Evolutionary conservation across 2,888 invertebrate species (phyloP), one percentile per base, ranked within the genome.

Genomic region (Dichetophora obliterata): DNA sequence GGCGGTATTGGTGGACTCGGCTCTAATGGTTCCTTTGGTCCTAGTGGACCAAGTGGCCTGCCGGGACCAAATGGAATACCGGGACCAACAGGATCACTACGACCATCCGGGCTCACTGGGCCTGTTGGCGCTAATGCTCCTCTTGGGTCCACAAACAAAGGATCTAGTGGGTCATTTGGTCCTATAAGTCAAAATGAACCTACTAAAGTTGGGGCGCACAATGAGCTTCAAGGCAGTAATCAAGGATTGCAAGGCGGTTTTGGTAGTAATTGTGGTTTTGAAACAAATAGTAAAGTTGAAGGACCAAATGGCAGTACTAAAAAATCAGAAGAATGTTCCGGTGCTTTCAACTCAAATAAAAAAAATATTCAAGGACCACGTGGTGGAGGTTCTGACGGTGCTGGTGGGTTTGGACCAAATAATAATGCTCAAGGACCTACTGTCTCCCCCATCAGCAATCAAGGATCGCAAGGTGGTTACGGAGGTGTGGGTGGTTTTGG

Each of bases 81-180:
- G 11, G 79, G 82, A 27, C 82, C 81, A 19, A 81, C 81, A 3
- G 78, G 80, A 0, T 19, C 37, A 22, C 50, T 52, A 8, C 73
- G 48, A 78, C 91, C 91, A 0, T 89, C 89, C 88, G 88, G 83
- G 0, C 80, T 79, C 0, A 48, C 37, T 11, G 83, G 84, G 0
- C 83, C 82, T 0, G 63, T 75, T 3, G 85, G 85, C 50, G 88
- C 89, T 52, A 86, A 85, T 0, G 91, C 77, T 89, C 91, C 37
- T 88, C 88, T 89, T 37, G 37, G 37, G 8, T 9, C 37, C 8
- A 37, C 37, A 4, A 37, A 9, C 8, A 5, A 4, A 37, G 37
- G 37, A 8, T 9, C 37, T 37, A 9, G 37, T 89, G 91, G 61
- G 89, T 90, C 11, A 89, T 89, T 31, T 87, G 90, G 37, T 52